phyloP scores from a whole-genome alignment of 2,888 invertebrate species.

The Bugulina stolonifera region DNA sequence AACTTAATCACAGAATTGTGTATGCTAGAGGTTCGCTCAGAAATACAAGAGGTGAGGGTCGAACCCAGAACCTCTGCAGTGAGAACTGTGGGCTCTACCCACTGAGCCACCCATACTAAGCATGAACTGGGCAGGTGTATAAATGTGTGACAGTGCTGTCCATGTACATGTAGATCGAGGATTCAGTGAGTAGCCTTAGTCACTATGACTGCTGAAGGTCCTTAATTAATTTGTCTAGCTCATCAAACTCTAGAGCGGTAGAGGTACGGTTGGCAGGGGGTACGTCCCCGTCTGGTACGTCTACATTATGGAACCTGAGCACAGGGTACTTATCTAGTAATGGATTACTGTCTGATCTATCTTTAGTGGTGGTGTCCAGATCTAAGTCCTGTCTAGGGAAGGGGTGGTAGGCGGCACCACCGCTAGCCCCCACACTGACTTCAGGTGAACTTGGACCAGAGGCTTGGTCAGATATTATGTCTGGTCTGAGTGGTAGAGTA shows the following conservation, averaged over 20 bases:
- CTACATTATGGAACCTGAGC: constrained; percentile 11
- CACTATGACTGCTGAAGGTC: neutral
- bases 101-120: too few relatives aligned
- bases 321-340: constrained; percentile 17
- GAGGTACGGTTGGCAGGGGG: neutral
- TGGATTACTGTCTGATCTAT: constrained; percentile 3
- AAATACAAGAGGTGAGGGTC: too few relatives aligned
- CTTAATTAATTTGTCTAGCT: neutral
- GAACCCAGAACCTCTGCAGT: too few relatives aligned
- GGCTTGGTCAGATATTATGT: neutral
- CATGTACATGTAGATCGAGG: too few relatives aligned
- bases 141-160: too few relatives aligned
- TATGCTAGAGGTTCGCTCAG: too few relatives aligned
- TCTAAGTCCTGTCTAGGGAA: neutral
- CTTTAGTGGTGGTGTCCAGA: neutral
- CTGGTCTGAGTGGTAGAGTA: constrained; percentile 14
- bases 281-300: neutral
- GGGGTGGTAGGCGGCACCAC: neutral
- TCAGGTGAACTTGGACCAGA: neutral
- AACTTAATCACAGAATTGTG: too few relatives aligned
- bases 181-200: too few relatives aligned
- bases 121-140: too few relatives aligned
- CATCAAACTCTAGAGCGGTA: constrained; percentile 20
- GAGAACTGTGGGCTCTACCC: too few relatives aligned
- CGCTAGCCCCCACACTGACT: neutral